A percentile compares a stretch with the other conserved stretches of the same genome.
Evolutionary conservation across 2,888 invertebrate genomes (phyloP).

Genomic region (Caenorhabditis panamensis): DNA sequence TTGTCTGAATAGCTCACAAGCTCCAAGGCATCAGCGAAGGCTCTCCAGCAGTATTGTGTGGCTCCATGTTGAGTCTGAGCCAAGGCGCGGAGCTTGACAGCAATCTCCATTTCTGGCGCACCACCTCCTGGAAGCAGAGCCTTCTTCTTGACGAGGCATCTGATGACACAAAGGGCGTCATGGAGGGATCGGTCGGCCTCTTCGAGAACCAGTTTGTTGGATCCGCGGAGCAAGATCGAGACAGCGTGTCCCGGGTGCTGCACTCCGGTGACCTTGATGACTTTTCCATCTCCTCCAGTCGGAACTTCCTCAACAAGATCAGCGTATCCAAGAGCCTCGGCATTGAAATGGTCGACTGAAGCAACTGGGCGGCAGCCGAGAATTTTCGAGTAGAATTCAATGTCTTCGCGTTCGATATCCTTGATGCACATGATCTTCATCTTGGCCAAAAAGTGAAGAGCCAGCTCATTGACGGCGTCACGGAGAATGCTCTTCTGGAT

Average conservation of each 20-base stretch:
- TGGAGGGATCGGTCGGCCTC: slow-evolving; percentile 93
- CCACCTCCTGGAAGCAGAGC: slow-evolving; percentile 88
- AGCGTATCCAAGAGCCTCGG: slow-evolving; percentile 93
- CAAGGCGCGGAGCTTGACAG: slow-evolving; percentile 88
- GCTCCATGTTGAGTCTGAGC: slow-evolving; percentile 90
- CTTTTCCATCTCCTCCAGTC: slow-evolving; percentile 89
- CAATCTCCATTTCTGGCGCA: slow-evolving; percentile 96
- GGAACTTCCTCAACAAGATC: slow-evolving; percentile 95
- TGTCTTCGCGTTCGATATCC: slow-evolving; percentile 97
- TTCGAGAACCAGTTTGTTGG: slow-evolving; percentile 91
- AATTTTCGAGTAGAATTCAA: slow-evolving; percentile 92
- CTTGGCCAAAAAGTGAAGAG: slow-evolving; percentile 97
- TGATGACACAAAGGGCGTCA: slow-evolving; percentile 93
- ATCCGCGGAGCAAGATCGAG: slow-evolving; percentile 92
- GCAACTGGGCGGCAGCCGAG: slow-evolving; percentile 89
- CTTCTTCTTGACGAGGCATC: slow-evolving; percentile 94
- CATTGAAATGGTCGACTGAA: slow-evolving; percentile 95
- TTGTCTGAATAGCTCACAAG: slow-evolving; percentile 55
- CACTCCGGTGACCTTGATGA: slow-evolving; percentile 93
- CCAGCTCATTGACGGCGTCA: slow-evolving; percentile 96
- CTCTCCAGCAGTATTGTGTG: slow-evolving; percentile 94
- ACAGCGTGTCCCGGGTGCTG: slow-evolving; percentile 92
- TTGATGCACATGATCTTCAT: slow-evolving; percentile 98
- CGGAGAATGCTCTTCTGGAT: slow-evolving; percentile 90
- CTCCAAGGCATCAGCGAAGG: slow-evolving; percentile 96